These are phyloP conservation scores for Ceyx cyanopectus DNA, from an alignment of 2,113 vertebrate genomes.

Conservation along the genomic window DNA sequence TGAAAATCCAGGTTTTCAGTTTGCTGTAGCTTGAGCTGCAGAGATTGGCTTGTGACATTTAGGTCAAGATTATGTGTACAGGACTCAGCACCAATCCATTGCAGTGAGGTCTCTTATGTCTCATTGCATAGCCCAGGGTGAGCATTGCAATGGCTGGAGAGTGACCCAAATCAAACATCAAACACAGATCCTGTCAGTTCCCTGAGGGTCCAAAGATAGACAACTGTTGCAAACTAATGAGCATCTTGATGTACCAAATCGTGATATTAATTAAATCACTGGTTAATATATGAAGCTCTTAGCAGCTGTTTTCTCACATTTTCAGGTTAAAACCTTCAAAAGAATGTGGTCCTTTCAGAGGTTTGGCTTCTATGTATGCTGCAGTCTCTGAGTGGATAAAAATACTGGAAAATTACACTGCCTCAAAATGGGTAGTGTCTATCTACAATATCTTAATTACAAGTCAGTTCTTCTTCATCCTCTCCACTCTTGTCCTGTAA, in stretches of 20 bases:
- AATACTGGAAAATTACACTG: conserved; percentile 2
- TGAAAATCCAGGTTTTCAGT: neutral
- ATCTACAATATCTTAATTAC: conserved; percentile 87
- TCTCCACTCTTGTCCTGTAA: conserved; percentile 86
- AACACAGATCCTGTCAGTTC: neutral
- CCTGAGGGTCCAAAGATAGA: neutral
- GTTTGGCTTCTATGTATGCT: conserved; percentile 79
- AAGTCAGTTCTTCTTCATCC: conserved; percentile 89
- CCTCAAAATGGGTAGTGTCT: conserved; percentile 84
- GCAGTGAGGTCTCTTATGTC: neutral
- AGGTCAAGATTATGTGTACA: neutral
- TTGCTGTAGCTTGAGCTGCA: neutral
- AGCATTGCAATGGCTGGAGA: neutral
- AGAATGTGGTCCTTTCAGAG: conserved; percentile 90
- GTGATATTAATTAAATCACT: neutral
- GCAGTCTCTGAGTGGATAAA: conserved; percentile 83
- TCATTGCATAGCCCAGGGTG: neutral
- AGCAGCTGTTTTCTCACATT: neutral
- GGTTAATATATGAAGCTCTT: neutral
- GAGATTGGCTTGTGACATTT: neutral
- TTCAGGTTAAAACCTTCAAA: conserved; percentile 86
- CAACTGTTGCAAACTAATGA: neutral
- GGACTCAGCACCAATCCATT: neutral
- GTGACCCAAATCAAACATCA: neutral
- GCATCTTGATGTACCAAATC: neutral